Conservation (phyloP, 2,113 vertebrate species). For the Spilogale gracilis region DNA sequence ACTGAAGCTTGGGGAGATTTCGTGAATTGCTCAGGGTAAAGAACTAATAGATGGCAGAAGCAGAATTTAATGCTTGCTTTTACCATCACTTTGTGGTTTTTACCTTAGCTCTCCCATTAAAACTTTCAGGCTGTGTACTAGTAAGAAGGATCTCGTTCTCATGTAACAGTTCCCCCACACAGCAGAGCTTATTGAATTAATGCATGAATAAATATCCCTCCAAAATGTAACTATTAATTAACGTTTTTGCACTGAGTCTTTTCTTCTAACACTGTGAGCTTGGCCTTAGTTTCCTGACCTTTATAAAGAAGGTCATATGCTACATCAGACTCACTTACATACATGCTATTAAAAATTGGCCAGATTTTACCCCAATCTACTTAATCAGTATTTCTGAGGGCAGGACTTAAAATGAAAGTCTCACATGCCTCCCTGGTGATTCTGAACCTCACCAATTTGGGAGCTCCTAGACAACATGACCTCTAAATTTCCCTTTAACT, state of each 20-base stretch:
- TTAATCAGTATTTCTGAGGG: neutral
- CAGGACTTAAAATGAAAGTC: neutral
- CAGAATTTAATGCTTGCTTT: neutral
- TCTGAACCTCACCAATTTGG: neutral
- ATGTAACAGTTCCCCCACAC: neutral
- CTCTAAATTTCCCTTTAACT: neutral
- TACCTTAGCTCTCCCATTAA: neutral
- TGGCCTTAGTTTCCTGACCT: neutral
- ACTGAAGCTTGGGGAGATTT: neutral
- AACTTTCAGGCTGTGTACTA: neutral
- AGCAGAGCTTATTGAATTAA: neutral
- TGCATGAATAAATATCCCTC: neutral
- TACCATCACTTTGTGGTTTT: neutral
- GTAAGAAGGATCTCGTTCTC: neutral
- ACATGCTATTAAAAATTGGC: neutral
- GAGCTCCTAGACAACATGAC: neutral
- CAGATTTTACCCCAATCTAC: neutral
- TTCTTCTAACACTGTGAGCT: neutral
- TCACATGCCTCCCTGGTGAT: neutral
- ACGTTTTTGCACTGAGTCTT: neutral
- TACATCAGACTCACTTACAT: neutral
- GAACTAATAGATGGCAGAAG: neutral
- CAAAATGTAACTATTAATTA: neutral
- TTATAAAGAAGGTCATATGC: neutral
- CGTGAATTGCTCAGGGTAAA: neutral